Evolutionary conservation across 2,888 invertebrate genomes (phyloP), one percentile per base, ranked within the genome.

Genomic region (Osmoderma eremita): DNA sequence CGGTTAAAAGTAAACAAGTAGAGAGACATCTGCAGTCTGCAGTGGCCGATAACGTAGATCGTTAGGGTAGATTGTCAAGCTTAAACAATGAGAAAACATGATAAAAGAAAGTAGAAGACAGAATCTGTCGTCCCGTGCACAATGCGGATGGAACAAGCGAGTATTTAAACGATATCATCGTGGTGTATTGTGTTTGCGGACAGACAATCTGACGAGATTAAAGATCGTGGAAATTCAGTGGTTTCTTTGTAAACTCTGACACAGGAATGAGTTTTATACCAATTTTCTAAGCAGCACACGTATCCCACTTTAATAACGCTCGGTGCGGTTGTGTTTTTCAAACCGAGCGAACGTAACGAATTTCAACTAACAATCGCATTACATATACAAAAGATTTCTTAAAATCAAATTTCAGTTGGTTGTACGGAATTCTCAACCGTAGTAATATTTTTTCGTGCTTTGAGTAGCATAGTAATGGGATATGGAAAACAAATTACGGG

Each of bases 181-280:
- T 54, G 56, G 65, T 51, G 71, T 69, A 75, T 76, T 75, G 75
- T 76, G 72, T 72, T 75, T 72, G 76, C 74, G 72, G 76, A 73
- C 75, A 72, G 74, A 72, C 70, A 71, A 72, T 74, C 71, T 72
- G 74, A 76, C 73, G 75, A 75, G 77, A 76, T 76, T 76, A 76
- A 75, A 75, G 73, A 75, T 74, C 70, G 69, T 68, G 68, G 70
- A 72, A 69, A 72, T 72, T 71, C 68, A 70, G 71, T 56, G 72
- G 73, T 69, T 73, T 72, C 71, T 73, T 72, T 73, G 71, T 70
- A 70, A 68, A 63, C 69, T 68, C 64, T 68, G 63, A 69, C 58
- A 65, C 61, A 70, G 68, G 68, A 61, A 72, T 70, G 71, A 70
- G 67, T 69, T 67, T 67, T 64, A 71, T 67, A 67, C 67, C 62